Conservation (phyloP, 2,113 vertebrate species). For the Cercocebus atys region DNA sequence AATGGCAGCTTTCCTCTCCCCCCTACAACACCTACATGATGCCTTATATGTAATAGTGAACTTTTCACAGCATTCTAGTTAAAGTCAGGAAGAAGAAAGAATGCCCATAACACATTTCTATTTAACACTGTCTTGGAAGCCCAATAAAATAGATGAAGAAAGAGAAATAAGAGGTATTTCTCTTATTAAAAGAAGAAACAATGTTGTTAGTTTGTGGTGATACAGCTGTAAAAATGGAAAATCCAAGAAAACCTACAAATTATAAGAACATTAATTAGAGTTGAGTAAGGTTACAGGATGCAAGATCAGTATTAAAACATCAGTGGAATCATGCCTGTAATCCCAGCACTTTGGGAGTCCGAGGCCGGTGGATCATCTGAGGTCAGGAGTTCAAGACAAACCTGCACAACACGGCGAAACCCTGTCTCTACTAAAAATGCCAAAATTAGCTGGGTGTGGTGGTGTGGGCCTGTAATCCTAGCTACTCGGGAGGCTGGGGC, state of each 20-base stretch:
- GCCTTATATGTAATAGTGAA: not conserved
- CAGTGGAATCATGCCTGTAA: not conserved
- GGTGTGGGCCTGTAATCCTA: too few relatives aligned
- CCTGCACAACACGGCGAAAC: too few relatives aligned
- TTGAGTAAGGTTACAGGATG: not conserved
- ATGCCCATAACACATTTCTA: not conserved
- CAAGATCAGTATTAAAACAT: not conserved
- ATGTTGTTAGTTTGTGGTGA: not conserved
- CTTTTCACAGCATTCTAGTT: not conserved
- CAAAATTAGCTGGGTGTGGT: too few relatives aligned
- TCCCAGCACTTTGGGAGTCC: too few relatives aligned
- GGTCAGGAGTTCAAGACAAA: too few relatives aligned
- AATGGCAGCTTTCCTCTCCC: not conserved
- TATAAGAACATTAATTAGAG: not conserved
- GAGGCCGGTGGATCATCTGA: too few relatives aligned
- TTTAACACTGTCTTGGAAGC: not conserved
- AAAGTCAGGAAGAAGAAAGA: not conserved
- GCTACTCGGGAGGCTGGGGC: too few relatives aligned
- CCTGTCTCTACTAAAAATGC: too few relatives aligned
- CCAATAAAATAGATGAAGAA: not conserved
- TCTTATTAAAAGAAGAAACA: not conserved
- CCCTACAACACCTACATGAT: not conserved
- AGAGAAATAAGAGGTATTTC: not conserved
- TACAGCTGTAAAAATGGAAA: not conserved
- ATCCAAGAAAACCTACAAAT: not conserved